Conservation (phyloP, 2,888 invertebrate genomes). For the Lasius platythorax region DNA sequence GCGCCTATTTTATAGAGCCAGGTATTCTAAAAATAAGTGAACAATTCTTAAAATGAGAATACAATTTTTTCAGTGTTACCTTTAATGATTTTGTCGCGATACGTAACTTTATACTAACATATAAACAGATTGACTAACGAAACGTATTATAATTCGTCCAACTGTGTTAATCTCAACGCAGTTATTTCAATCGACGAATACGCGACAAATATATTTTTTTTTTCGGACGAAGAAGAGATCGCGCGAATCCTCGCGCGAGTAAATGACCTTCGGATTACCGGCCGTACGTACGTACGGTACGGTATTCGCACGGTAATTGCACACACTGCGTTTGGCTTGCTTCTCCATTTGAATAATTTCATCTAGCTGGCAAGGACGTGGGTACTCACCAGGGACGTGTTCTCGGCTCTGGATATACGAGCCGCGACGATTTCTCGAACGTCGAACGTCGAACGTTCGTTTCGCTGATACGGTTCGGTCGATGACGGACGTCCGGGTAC, state of each 20-base stretch:
- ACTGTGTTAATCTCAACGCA: no score
- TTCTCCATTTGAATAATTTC: constrained; percentile 62
- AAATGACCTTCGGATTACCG: constrained; percentile 23
- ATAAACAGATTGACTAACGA: no score
- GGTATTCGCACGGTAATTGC: constrained; percentile 38
- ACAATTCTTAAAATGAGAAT: no score
- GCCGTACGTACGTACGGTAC: neutral
- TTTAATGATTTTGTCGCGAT: no score
- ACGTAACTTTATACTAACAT: no score
- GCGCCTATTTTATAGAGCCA: no score
- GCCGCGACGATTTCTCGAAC: neutral
- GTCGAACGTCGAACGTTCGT: neutral
- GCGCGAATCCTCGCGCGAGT: neutral
- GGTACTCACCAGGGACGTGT: neutral
- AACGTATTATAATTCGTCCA: no score
- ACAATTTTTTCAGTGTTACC: neutral
- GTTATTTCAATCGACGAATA: no score
- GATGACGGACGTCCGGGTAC: neutral
- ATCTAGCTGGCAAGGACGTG: constrained; percentile 36
- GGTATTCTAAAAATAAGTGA: no score
- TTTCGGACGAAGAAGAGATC: neutral
- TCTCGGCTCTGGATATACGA: constrained; percentile 40
- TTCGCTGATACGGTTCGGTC: neutral
- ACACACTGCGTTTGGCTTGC: neutral
- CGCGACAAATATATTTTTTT: no score